These are phyloP conservation scores for Hypanus sabinus DNA, from an alignment of 2,113 vertebrate genomes.

Conservation along the genomic window DNA sequence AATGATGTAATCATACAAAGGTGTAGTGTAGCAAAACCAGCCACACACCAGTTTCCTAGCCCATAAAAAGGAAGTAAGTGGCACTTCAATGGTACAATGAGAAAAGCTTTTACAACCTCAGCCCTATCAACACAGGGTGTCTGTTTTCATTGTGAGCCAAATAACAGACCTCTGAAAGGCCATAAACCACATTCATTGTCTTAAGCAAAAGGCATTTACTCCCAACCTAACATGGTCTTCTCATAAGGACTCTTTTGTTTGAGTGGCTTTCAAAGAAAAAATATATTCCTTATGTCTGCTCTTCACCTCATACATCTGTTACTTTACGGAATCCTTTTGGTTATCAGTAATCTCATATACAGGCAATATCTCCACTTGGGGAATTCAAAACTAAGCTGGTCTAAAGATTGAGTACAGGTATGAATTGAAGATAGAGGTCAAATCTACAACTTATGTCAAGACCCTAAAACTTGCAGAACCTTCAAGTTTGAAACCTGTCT, in stretches of 20 bases:
- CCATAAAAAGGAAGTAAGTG: constrained; percentile 38
- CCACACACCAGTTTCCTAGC: constrained; percentile 33
- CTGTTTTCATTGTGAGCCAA: constrained; percentile 38
- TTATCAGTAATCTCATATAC: constrained; percentile 13
- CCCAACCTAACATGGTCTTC: constrained; percentile 35
- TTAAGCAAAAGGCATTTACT: constrained; percentile 37
- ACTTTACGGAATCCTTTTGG: constrained; percentile 13
- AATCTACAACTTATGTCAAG: not conserved
- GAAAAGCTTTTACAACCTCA: constrained; percentile 36
- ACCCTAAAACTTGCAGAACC: not conserved
- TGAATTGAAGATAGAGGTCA: not conserved
- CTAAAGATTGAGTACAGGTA: not conserved
- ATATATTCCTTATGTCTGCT: constrained; percentile 36
- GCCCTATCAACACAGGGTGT: constrained; percentile 36
- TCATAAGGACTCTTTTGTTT: constrained; percentile 35
- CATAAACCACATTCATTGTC: constrained; percentile 36
- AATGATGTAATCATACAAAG: constrained; percentile 37
- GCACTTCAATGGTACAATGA: constrained; percentile 37
- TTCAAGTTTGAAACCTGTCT: constrained; percentile 5
- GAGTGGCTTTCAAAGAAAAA: constrained; percentile 27
- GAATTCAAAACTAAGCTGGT: constrained; percentile 11
- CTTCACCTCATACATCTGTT: constrained; percentile 27
- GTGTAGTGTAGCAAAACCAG: constrained; percentile 37
- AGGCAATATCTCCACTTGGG: not conserved
- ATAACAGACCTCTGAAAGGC: constrained; percentile 38